Base-by-base conservation (phyloP, 2,888 invertebrate genomes). In the Troilus luridus region DNA sequence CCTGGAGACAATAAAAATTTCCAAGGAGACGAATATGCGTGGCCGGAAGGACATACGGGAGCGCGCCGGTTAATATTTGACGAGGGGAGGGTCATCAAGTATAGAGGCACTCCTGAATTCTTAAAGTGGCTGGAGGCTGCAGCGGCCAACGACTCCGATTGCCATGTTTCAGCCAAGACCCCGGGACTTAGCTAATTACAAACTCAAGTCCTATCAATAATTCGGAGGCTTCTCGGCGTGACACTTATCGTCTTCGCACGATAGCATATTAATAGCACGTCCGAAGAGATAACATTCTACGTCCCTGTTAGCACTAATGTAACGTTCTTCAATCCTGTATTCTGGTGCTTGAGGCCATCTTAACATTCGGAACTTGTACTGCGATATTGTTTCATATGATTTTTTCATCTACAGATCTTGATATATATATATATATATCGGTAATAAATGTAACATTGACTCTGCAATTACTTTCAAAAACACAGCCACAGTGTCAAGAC, bases 201-300 rank as follows among this genome's bases (percentile, higher is more conserved):
- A 58, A 85, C 85, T 85, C n/a, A 10, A n/a, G 56, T 11, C 56
- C 56, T 58, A 85, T 85, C 85, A 56, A 85, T 85, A 85, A 85
- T 85, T 85, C 85, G 12, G n/a, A 8, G 3, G 41, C 8, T 27
- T 10, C 56, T 85, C 85, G 54, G 85, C 24, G 56, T 85, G 85
- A 85, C 85, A 85, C 85, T 85, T 85, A 85, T 41, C 56, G 41
- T 85, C 85, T 85, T 85, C 85, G 56, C 85, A 85, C 85, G 56
- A 56, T 85, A 56, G 54, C 56, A 56, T 85, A 85, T 85, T 85
- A 85, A 85, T 58, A 85, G 56, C 72, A 17, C 27, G 27, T 17
- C 72, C 72, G 72, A 77, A 17, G 19, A 8, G 41, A 77, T 77
- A 72, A 72, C 72, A 77, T 41, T 14, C 72, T 77, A 41, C 41